Conservation (phyloP, 2,797 vertebrate species). For the Phyllotis vaccarum region DNA sequence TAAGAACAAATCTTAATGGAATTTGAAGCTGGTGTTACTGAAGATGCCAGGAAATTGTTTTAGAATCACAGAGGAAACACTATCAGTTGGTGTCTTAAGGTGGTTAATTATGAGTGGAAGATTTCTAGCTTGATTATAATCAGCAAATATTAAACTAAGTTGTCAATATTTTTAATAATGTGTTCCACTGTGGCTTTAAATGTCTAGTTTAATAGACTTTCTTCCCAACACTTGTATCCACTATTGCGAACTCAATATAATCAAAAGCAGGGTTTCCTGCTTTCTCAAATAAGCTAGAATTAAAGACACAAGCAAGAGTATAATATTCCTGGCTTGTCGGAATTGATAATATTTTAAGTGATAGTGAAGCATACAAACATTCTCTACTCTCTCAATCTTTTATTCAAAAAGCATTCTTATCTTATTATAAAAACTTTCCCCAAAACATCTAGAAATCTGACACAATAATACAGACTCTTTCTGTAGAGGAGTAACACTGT, state of each 20-base stretch:
- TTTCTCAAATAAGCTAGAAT: constrained; percentile 55
- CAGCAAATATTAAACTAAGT: constrained; percentile 65
- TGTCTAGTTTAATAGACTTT: constrained; percentile 53
- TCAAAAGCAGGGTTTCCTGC: constrained; percentile 13
- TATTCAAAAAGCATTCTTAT: no score
- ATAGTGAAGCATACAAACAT: background rate
- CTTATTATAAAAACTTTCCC: no score
- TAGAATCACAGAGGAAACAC: constrained; percentile 25
- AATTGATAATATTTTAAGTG: constrained; percentile 56
- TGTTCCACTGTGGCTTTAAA: constrained; percentile 67
- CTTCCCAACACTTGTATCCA: constrained; percentile 51
- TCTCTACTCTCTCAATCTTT: no score
- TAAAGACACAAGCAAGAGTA: constrained; percentile 55
- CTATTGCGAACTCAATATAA: constrained; percentile 55
- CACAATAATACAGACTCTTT: no score
- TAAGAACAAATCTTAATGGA: constrained; percentile 59
- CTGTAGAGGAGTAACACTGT: no score
- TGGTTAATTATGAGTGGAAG: constrained; percentile 48
- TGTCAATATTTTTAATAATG: constrained; percentile 73
- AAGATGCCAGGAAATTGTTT: background rate
- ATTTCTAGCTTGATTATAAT: constrained; percentile 64
- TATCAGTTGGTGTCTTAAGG: constrained; percentile 25
- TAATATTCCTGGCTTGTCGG: constrained; percentile 4
- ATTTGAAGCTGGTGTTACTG: constrained; percentile 30
- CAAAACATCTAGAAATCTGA: no score